These are phyloP conservation scores for Epicampocera succincta DNA, from an alignment of 2,888 invertebrate genomes.

Conservation along the genomic window DNA sequence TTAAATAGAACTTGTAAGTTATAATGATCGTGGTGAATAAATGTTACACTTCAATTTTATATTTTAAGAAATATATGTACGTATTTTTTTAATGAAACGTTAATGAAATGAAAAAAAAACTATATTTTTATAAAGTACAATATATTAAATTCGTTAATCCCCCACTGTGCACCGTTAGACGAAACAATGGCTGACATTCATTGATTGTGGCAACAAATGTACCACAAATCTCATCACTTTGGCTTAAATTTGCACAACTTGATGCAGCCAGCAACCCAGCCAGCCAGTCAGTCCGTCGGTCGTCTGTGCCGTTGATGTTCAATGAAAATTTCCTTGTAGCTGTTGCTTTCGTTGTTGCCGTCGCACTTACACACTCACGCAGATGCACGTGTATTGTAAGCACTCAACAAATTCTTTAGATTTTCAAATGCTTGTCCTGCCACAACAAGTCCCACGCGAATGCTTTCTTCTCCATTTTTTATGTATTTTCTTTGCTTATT, in stretches of 20 bases:
- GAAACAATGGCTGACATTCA: not conserved
- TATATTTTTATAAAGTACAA: no score
- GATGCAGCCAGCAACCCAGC: no score
- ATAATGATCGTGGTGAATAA: no score
- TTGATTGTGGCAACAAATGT: constrained; percentile 17
- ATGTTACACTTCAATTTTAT: no score
- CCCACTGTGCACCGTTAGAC: not conserved
- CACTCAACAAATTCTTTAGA: constrained; percentile 16
- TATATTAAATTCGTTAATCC: no score
- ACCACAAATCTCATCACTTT: constrained; percentile 38
- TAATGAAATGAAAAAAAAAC: no score
- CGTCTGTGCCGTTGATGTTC: constrained; percentile 5
- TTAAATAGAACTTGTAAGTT: no score
- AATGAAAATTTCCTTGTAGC: constrained; percentile 9
- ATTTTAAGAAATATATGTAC: no score
- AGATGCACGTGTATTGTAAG: not conserved
- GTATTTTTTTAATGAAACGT: no score
- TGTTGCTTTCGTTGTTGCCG: constrained; percentile 15
- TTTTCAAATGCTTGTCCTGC: constrained; percentile 58
- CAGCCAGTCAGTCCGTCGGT: no score
- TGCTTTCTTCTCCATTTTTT: constrained; percentile 49
- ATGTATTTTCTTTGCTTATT: constrained; percentile 7
- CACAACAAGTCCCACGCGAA: constrained; percentile 71
- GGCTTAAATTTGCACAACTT: not conserved
- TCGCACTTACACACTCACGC: not conserved